Percentiles rank a stretch among this genome's conserved stretches.
Evolutionary conservation across 2,113 vertebrate genomes (phyloP).

Genomic region (Hydropotes inermis): DNA sequence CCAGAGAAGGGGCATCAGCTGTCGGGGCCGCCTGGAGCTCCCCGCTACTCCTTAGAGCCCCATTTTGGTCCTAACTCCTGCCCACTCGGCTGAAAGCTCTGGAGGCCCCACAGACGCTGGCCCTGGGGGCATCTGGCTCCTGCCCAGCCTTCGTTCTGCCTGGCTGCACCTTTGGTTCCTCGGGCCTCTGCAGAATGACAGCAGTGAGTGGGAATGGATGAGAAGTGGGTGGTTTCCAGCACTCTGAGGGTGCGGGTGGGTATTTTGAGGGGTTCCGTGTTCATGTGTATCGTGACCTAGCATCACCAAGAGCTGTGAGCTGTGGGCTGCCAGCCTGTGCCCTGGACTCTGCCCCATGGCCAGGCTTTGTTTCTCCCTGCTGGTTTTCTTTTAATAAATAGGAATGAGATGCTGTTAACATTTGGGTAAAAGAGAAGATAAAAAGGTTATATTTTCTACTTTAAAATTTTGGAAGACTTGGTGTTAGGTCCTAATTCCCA

Average conservation of each 20-base stretch:
- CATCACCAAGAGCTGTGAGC: background rate
- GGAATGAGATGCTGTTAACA: background rate
- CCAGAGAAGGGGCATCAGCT: background rate
- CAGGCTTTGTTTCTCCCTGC: background rate
- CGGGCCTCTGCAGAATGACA: background rate
- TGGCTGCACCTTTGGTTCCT: background rate
- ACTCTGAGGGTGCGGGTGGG: background rate
- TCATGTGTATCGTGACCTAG: background rate
- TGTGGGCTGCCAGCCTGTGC: background rate
- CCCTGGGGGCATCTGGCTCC: background rate
- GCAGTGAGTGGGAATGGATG: fast-evolving
- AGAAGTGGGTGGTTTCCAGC: background rate
- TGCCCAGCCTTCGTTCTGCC: fast-evolving
- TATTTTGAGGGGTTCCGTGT: background rate
- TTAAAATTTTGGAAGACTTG: background rate
- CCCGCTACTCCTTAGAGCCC: fast-evolving
- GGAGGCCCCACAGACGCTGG: no score
- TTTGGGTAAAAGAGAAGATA: background rate
- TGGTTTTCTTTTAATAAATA: background rate
- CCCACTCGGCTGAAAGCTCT: fast-evolving
- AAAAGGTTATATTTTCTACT: background rate
- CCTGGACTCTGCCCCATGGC: background rate
- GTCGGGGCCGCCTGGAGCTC: background rate
- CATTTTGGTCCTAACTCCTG: fast-evolving
- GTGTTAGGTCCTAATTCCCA: no score